Percentiles rank a stretch among this genome's conserved stretches.
These are phyloP conservation scores for Pionites leucogaster DNA, from an alignment of 2,113 vertebrate genomes.

Conservation along the genomic window DNA sequence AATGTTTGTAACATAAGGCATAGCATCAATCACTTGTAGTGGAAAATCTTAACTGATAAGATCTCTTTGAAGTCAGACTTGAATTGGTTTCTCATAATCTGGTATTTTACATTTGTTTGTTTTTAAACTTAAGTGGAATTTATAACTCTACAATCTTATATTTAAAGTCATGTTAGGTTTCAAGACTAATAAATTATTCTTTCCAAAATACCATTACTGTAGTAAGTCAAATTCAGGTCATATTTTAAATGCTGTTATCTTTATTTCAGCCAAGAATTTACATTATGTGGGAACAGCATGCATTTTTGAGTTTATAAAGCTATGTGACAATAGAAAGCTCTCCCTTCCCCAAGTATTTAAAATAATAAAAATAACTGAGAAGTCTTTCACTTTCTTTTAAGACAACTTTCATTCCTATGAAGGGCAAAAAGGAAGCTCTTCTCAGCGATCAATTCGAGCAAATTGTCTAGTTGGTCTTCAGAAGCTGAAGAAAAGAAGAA, in stretches of 20 bases:
- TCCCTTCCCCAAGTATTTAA: fast-evolving
- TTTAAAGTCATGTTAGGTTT: neutral
- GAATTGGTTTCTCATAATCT: neutral
- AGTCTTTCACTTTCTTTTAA: neutral
- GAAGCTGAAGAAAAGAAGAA: neutral
- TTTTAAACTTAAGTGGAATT: neutral
- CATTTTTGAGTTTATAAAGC: neutral
- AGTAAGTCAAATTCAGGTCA: neutral
- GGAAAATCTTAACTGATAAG: neutral
- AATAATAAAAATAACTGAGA: neutral
- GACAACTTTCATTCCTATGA: neutral
- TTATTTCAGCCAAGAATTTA: neutral
- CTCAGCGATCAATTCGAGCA: neutral
- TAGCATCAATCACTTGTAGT: neutral
- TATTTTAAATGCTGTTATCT: neutral
- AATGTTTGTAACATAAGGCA: neutral
- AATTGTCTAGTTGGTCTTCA: neutral
- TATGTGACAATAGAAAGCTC: neutral
- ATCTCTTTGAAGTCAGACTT: neutral
- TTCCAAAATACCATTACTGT: neutral
- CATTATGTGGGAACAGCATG: neutral
- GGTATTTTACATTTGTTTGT: neutral
- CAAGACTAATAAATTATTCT: neutral
- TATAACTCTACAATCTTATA: neutral
- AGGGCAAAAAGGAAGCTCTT: neutral